A percentile compares a stretch with the other conserved stretches of the same genome.
Conservation (phyloP, 2,888 invertebrate genomes). For the Troilus luridus region DNA sequence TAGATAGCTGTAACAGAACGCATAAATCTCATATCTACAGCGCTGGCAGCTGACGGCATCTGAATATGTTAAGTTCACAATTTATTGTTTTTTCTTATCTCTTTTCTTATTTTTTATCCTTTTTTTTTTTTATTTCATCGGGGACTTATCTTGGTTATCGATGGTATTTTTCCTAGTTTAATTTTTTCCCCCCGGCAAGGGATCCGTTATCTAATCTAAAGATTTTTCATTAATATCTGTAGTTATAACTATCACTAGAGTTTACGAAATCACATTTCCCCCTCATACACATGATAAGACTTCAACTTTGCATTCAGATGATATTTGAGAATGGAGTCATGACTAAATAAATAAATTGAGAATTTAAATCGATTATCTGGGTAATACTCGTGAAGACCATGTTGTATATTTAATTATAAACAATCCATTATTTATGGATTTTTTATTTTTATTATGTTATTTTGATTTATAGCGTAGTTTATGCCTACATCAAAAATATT, state of each 20-base stretch:
- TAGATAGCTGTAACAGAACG: constrained; percentile 4
- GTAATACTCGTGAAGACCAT: too few relatives aligned
- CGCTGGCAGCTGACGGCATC: constrained; percentile 23
- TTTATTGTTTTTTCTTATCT: constrained; percentile 55
- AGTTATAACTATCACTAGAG: background rate
- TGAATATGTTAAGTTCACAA: constrained; percentile 40
- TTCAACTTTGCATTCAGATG: background rate
- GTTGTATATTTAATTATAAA: too few relatives aligned
- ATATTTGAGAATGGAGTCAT: too few relatives aligned
- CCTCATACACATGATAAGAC: background rate
- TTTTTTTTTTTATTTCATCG: constrained; percentile 20
- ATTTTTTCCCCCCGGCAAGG: background rate
- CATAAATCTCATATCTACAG: constrained; percentile 55
- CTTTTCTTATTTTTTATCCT: background rate
- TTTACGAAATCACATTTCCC: background rate
- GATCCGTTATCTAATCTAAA: background rate
- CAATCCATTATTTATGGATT: too few relatives aligned
- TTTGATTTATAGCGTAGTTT: too few relatives aligned
- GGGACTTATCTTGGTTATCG: constrained; percentile 13
- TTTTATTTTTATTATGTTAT: too few relatives aligned
- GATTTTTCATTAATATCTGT: background rate
- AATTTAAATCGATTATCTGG: too few relatives aligned
- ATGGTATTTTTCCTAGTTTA: background rate
- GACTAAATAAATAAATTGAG: too few relatives aligned
- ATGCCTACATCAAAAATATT: too few relatives aligned